These are phyloP conservation scores for Phalacrocorax carbo DNA, from an alignment of 2,113 vertebrate genomes.

Conservation along the genomic window DNA sequence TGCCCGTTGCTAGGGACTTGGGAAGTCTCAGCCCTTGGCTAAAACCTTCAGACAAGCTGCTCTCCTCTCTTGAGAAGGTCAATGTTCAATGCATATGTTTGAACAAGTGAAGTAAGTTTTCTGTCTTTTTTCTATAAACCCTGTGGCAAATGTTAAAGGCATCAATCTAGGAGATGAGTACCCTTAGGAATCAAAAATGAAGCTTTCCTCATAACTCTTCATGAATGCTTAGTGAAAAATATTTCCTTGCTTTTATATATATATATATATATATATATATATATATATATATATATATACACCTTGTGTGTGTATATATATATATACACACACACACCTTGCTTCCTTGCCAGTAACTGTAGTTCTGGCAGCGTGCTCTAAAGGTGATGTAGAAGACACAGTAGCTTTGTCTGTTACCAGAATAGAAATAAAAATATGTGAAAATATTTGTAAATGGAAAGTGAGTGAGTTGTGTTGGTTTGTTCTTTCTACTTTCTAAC, in stretches of 20 bases:
- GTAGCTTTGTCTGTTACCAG: neutral
- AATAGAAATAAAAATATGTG: neutral
- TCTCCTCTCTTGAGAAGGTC: neutral
- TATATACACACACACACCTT: neutral
- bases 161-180: neutral
- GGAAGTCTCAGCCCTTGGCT: neutral
- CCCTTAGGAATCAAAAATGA: neutral
- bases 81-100: neutral
- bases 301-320: no score
- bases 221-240: neutral
- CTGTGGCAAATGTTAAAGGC: neutral
- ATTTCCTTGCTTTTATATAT: no score
- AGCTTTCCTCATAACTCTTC: neutral
- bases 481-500: neutral
- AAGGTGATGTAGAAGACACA: neutral
- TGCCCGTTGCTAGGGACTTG: rapidly evolving
- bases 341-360: neutral
- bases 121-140: neutral
- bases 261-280: no score
- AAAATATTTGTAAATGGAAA: neutral
- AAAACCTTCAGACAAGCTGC: no score
- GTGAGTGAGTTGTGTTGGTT: neutral
- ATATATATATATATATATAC: no score
- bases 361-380: rapidly evolving
- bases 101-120: rapidly evolving